Evolutionary conservation across 37 sponge, comb jelly and placozoan genomes (phyloP).

Genomic region (Haliclona indistincta): DNA sequence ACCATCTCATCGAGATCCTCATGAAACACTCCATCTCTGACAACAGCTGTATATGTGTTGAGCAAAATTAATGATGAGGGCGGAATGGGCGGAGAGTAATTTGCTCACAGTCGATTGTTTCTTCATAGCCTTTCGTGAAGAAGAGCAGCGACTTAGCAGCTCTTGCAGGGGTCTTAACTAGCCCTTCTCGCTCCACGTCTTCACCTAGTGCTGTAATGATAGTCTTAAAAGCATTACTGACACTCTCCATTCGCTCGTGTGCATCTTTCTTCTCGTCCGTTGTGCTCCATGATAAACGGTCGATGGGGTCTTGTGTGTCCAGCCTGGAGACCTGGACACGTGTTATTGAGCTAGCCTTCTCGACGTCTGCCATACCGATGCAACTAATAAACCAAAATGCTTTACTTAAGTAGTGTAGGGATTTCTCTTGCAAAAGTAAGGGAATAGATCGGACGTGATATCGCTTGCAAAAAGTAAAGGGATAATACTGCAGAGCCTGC

Average conservation of each 20-base stretch:
- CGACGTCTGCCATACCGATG: too few species aligned
- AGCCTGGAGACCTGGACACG: neutral
- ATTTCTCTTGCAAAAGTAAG: too few species aligned
- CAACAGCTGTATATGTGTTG: slow-evolving; percentile 77
- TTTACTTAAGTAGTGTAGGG: too few species aligned
- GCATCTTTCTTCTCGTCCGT: slow-evolving; percentile 34
- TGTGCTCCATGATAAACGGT: slow-evolving; percentile 39
- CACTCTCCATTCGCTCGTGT: slow-evolving; percentile 25
- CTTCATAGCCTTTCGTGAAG: slow-evolving; percentile 97
- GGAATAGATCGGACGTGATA: too few species aligned
- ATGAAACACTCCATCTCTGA: slow-evolving; percentile 84
- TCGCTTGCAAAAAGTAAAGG: too few species aligned
- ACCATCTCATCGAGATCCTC: slow-evolving; percentile 96
- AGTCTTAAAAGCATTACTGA: slow-evolving; percentile 60
- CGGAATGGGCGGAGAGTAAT: neutral
- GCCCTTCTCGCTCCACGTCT: slow-evolving; percentile 74
- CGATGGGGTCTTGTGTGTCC: neutral
- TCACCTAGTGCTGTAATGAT: slow-evolving; percentile 70
- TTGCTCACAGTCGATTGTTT: slow-evolving; percentile 62
- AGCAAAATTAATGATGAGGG: too few species aligned
- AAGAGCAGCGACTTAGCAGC: slow-evolving; percentile 93
- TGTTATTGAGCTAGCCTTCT: too few species aligned
- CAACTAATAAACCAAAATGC: too few species aligned
- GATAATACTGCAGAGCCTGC: too few species aligned
- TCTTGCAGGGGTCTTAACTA: slow-evolving; percentile 87